Percentiles rank a stretch among this genome's conserved stretches.
Conservation (phyloP, 2,888 invertebrate genomes). For the Mechanitis messenoides region DNA sequence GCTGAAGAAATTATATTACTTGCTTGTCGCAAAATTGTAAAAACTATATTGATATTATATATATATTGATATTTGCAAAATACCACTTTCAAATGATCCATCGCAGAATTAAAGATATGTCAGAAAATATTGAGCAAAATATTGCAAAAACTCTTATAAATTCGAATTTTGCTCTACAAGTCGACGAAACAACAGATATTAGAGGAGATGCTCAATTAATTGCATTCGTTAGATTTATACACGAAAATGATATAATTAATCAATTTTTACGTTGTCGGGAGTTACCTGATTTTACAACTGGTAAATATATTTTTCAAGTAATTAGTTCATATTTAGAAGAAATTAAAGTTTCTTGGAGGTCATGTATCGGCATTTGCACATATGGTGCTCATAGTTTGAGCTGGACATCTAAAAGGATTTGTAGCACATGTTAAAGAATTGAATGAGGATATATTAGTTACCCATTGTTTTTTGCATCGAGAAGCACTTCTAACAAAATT, state of each 20-base stretch:
- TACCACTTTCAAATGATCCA: slow-evolving; percentile 21
- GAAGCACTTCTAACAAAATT: slow-evolving; percentile 34
- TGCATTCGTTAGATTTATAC: slow-evolving; percentile 22
- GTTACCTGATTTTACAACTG: slow-evolving; percentile 20
- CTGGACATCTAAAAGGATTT: slow-evolving; percentile 9
- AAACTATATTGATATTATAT: slow-evolving; percentile 19
- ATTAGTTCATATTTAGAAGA: slow-evolving; percentile 20
- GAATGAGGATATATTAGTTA: slow-evolving; percentile 14
- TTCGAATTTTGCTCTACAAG: slow-evolving; percentile 11
- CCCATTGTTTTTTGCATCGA: slow-evolving; percentile 33
- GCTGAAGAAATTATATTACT: slow-evolving; percentile 22
- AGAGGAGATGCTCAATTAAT: slow-evolving; percentile 20
- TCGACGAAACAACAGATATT: slow-evolving; percentile 17
- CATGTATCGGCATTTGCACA: slow-evolving; percentile 17
- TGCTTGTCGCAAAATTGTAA: slow-evolving; percentile 22
- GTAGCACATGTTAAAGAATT: slow-evolving; percentile 14
- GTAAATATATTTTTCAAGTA: slow-evolving; percentile 18
- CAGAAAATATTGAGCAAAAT: slow-evolving; percentile 22
- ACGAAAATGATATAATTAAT: slow-evolving; percentile 20
- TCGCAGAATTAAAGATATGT: slow-evolving; percentile 21
- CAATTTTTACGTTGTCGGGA: slow-evolving; percentile 19
- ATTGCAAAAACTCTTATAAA: slow-evolving; percentile 15
- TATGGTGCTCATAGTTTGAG: slow-evolving; percentile 15
- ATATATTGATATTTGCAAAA: slow-evolving; percentile 17
- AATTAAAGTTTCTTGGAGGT: slow-evolving; percentile 22